Percentiles rank a stretch among this genome's conserved stretches.
Evolutionary conservation across 2,113 vertebrate genomes (phyloP).

Genomic region (Falcunculus frontatus): DNA sequence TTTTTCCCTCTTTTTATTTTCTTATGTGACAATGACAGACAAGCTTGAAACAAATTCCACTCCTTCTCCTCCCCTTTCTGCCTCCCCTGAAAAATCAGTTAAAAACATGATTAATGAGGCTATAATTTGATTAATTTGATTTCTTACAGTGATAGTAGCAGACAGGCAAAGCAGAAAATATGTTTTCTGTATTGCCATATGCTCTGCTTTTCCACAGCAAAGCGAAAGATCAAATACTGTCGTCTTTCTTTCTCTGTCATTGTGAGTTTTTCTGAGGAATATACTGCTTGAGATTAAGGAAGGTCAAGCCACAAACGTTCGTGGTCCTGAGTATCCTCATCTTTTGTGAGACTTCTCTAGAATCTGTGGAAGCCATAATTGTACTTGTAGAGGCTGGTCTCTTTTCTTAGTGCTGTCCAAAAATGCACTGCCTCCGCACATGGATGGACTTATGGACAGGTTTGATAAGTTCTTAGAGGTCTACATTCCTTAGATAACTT

Average conservation of each 20-base stretch:
- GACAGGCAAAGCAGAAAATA: background rate
- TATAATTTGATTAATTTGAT: background rate
- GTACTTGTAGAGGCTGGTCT: fast-evolving
- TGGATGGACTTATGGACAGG: background rate
- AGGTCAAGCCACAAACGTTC: background rate
- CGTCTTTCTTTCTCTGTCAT: fast-evolving
- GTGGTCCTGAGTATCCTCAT: background rate
- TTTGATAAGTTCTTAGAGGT: background rate
- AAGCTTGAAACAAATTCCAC: background rate
- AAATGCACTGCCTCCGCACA: background rate
- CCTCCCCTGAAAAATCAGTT: background rate
- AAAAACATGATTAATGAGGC: background rate
- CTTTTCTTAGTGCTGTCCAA: background rate
- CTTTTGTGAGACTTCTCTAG: background rate
- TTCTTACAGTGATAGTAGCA: background rate
- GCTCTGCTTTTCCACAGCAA: background rate
- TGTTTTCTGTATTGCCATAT: background rate
- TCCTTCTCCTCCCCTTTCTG: background rate
- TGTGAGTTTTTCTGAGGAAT: background rate
- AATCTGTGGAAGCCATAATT: background rate
- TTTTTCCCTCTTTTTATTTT: background rate
- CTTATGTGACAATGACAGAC: background rate
- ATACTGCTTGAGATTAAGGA: background rate
- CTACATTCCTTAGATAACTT: background rate
- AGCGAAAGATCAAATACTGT: background rate